Evolutionary conservation across 2,113 vertebrate species (phyloP), one percentile per base, ranked within the genome.

Genomic region (Pseudorectes ferrugineus): DNA sequence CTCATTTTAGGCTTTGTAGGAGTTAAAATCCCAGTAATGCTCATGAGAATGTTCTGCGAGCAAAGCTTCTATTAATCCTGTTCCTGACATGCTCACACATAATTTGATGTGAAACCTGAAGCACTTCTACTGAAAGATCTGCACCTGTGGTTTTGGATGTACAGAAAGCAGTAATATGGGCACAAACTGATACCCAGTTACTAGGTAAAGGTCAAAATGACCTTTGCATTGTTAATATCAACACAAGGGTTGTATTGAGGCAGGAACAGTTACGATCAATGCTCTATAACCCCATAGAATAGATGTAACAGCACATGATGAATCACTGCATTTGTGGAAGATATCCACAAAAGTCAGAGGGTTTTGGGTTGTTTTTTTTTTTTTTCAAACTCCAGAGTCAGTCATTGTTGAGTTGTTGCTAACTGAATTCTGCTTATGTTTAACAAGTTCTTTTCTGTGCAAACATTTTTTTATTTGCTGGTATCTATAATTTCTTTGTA

Each of bases 1-100:
- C 65, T 93, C 62, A 66, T 92, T 94, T 96, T 92, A 87, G 71
- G 62, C 52, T 95, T 95, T 89, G 90, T 88, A 86, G 84, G 62
- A 96, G 80, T 96, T 95, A 88, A 95, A 95, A 88, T 91, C 74
- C 33, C 18, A 66, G 68, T 96, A 95, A 97, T 89, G 71, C 92
- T 81, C 55, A 82, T 91, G 95, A 89, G 93, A 92, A 89, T 92
- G 88, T 95, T 97, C 72, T 92, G 51, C 3, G 11, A 77, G 77
- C 71, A 94, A 82, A 92, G 83, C 89, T 85, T 59, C 36, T 81
- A 22, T 89, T 97, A 97, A 97, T 96, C 68, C 62, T 20, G 15
- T 82, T 91, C 25, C 35, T 91, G 86, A 88, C 85, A 83, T 83
- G 83, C 83, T 94, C 40, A 46, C 36, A 13, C 22, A 23, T 71